Percentiles rank a stretch among this genome's conserved stretches.
Conservation (phyloP, 2,888 invertebrate genomes). For the Drosophila siamana region DNA sequence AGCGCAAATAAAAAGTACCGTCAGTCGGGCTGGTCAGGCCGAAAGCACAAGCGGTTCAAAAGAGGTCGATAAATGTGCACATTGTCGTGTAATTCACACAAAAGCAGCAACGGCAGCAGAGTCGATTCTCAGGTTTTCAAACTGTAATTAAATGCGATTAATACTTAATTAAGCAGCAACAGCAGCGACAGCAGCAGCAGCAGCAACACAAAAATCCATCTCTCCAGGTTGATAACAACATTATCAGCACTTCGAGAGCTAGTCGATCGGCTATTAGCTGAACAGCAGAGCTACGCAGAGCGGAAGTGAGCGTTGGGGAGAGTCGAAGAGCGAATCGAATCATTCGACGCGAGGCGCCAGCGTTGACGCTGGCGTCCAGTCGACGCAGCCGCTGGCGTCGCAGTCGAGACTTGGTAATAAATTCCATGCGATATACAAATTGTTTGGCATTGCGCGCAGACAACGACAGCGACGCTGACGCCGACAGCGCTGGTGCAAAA, state of each 20-base stretch:
- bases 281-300: conserved; percentile 26
- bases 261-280: conserved; percentile 18
- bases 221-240: conserved; percentile 37
- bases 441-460: conserved; percentile 72
- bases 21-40: conserved; percentile 2
- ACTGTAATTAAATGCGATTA: conserved; percentile 17
- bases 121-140: conserved; percentile 5
- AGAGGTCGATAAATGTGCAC: conserved; percentile 53
- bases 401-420: conserved; percentile 51
- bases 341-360: conserved; percentile 21
- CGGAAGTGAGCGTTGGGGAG: conserved; percentile 50
- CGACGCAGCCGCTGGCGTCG: conserved; percentile 10
- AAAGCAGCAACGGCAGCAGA: neutral
- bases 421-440: conserved; percentile 70
- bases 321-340: conserved; percentile 45
- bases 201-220: conserved; percentile 20
- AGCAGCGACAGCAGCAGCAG: too few species aligned
- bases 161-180: conserved; percentile 17
- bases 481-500: conserved; percentile 59
- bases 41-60: conserved; percentile 29
- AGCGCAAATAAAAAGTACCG: conserved; percentile 59
- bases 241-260: conserved; percentile 49
- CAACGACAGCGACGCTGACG: conserved; percentile 57
- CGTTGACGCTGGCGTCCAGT: conserved; percentile 13
- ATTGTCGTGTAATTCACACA: conserved; percentile 62